These are phyloP conservation scores for Oscheius sp. DNA, from an alignment of 2,888 invertebrate species.

Conservation along the genomic window DNA sequence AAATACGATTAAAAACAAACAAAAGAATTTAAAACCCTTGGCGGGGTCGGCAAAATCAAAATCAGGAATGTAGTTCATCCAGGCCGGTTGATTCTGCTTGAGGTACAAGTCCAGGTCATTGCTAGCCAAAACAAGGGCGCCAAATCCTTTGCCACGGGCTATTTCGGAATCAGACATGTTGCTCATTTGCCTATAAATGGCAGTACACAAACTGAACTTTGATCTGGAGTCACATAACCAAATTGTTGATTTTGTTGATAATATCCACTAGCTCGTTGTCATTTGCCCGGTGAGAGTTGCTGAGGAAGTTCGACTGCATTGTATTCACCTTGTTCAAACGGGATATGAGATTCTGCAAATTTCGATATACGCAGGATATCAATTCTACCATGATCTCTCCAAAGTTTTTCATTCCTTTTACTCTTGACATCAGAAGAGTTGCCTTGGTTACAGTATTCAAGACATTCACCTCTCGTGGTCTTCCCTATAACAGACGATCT, in stretches of 20 bases:
- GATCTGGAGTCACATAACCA: background rate
- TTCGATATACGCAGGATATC: background rate
- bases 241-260: constrained; percentile 29
- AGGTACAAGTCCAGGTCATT: constrained; percentile 17
- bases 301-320: background rate
- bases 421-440: constrained; percentile 1
- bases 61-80: constrained; percentile 21
- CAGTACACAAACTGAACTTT: background rate
- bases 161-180: constrained; percentile 9
- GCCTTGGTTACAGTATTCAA: background rate
- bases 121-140: constrained; percentile 21
- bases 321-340: background rate
- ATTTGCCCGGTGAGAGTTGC: background rate
- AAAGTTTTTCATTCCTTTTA: constrained; percentile 16
- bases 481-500: background rate
- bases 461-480: background rate
- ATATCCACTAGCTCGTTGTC: constrained; percentile 25
- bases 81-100: constrained; percentile 11
- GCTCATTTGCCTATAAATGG: background rate
- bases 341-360: constrained; percentile 16
- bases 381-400: constrained; percentile 13
- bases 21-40: background rate
- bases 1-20: background rate
- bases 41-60: constrained; percentile 10
- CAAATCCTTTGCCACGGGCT: constrained; percentile 18